Base-by-base conservation (phyloP, 2,888 invertebrate species). In the Drosophila robusta region DNA sequence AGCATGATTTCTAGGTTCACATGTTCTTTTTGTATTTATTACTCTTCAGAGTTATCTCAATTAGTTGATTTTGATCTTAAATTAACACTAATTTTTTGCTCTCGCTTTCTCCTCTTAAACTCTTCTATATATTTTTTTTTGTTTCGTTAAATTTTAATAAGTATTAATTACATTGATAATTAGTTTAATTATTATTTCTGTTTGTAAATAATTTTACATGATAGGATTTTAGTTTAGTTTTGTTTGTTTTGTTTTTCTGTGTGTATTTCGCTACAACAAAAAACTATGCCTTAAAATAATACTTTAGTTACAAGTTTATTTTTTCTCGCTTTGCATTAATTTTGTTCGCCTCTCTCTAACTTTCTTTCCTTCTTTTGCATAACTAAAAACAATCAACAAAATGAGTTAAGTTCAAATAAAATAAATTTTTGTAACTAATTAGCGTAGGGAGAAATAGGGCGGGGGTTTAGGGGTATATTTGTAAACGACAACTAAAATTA, bases 271-370 rank as follows among this genome's bases (percentile, higher is more conserved):
- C 87, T 85, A 85, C 73, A 85, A 87, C 87, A 87, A 82, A 78
- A 87, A 85, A 78, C 87, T 84, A 87, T 82, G 78, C 82, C 87
- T 87, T 85, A 87, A 75, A 87, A 85, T 85, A 85, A 85, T 85
- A 85, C 85, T 87, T 85, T 83, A 85, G 87, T 85, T 85, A 85
- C 87, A 85, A 73, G 45, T 70, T 81, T 70, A 45, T 58, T 77
- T 78, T 64, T 69, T 64, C 70, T 71, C 75, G 71, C 75, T 84
- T 78, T 78, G 71, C 76, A 72, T 64, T 62, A 71, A 76, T 78
- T 82, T 82, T 82, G 67, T 78, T 78, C 71, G 64, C 69, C 49
- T 51, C 61, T 64, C 46, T 46, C 51, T 64, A 29, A 16, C 32
- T 50, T 49, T 14, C 50, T n/a, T 45, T 52, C 45, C 39, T 55